Conservation (phyloP, 2,888 invertebrate species). For the Torymus aiolomorphi region DNA sequence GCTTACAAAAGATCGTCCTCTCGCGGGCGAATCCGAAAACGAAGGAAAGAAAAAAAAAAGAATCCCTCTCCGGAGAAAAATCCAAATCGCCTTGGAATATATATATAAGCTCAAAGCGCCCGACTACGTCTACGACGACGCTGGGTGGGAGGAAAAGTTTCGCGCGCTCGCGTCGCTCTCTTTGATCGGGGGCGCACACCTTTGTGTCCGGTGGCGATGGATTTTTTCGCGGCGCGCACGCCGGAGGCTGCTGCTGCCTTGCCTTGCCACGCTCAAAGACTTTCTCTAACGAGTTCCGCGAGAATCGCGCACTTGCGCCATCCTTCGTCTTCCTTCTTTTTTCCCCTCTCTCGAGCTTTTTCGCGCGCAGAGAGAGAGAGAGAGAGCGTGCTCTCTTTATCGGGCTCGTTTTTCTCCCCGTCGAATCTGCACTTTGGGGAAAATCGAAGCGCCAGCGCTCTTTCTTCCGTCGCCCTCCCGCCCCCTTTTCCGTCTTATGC, state of each 20-base stretch:
- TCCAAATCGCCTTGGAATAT: constrained; percentile 46
- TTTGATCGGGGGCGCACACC: constrained; percentile 49
- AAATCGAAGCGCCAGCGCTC: no score
- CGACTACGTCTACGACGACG: constrained; percentile 4
- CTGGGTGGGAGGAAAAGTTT: constrained; percentile 43
- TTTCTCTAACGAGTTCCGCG: constrained; percentile 55
- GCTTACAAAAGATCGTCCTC: background rate
- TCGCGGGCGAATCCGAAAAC: constrained; percentile 60
- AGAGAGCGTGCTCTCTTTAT: constrained; percentile 11
- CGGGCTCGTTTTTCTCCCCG: constrained; percentile 33
- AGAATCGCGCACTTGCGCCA: background rate
- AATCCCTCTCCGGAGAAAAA: constrained; percentile 13
- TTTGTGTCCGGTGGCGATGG: constrained; percentile 57
- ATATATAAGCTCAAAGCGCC: constrained; percentile 50
- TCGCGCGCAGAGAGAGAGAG: background rate
- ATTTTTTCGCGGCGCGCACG: constrained; percentile 44
- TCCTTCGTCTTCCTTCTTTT: constrained; percentile 6
- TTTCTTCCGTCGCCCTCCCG: background rate
- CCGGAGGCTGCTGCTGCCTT: no score
- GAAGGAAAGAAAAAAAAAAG: constrained; percentile 51
- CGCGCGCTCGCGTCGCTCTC: constrained; percentile 20
- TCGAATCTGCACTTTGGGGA: constrained; percentile 25
- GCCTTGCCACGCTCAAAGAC: constrained; percentile 40
- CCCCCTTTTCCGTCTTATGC: background rate
- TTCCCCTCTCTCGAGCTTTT: constrained; percentile 1